Evolutionary conservation across 2,797 vertebrate species (phyloP).

Genomic region (Pangasius mekongensis): DNA sequence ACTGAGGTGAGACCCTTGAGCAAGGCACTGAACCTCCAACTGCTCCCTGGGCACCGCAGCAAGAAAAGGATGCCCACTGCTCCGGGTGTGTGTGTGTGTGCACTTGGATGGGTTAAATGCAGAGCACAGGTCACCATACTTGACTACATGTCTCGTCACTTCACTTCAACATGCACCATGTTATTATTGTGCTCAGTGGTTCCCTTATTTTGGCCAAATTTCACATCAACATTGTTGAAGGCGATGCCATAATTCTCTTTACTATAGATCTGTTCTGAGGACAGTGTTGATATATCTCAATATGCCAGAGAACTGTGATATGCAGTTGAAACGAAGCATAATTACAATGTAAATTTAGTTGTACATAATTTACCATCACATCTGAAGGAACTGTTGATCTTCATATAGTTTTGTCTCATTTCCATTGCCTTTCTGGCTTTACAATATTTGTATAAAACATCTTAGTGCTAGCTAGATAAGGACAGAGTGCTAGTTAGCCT

Average conservation of each 20-base stretch:
- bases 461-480: neutral
- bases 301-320: neutral
- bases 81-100: too few relatives aligned
- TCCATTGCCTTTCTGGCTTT: neutral
- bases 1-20: too few relatives aligned
- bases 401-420: neutral
- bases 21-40: too few relatives aligned
- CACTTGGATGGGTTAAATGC: too few relatives aligned
- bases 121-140: too few relatives aligned
- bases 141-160: too few relatives aligned
- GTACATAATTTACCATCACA: neutral
- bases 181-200: neutral
- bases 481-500: neutral
- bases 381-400: neutral
- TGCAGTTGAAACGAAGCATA: neutral
- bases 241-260: neutral
- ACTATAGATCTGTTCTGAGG: neutral
- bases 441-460: neutral
- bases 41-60: too few relatives aligned
- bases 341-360: neutral
- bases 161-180: neutral
- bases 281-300: neutral
- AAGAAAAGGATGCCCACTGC: too few relatives aligned
- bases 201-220: neutral
- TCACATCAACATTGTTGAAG: neutral